phyloP scores from a whole-genome alignment of 2,113 vertebrate species.

The Arothron firmamentum region DNA sequence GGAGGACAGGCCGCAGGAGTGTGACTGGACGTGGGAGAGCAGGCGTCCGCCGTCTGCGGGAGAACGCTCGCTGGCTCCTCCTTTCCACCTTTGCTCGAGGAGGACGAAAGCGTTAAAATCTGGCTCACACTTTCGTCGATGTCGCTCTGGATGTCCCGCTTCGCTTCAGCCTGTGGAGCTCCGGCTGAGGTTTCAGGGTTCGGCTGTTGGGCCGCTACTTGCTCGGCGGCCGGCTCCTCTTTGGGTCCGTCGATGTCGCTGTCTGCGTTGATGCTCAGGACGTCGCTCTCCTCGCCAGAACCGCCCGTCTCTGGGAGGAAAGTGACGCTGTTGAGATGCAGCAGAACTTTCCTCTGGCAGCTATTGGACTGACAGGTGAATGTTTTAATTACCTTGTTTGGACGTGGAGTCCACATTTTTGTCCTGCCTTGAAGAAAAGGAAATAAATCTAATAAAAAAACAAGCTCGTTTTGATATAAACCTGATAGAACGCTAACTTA shows the following conservation, averaged over 20 bases:
- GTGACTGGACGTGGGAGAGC: conserved; percentile 10
- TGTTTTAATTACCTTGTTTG: conserved; percentile 79
- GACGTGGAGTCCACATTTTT: conserved; percentile 84
- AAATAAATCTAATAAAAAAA: neutral
- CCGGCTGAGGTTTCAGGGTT: conserved; percentile 50
- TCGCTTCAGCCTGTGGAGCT: conserved; percentile 60
- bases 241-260: conserved; percentile 93
- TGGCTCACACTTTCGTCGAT: conserved; percentile 95
- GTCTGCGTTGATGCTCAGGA: conserved; percentile 95
- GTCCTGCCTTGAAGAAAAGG: conserved; percentile 76
- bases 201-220: conserved; percentile 3
- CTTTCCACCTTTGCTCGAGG: conserved; percentile 50
- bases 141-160: conserved; percentile 89
- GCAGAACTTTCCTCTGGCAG: neutral
- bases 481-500: conserved; percentile 31
- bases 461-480: neutral
- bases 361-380: neutral
- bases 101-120: conserved; percentile 82
- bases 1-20: conserved; percentile 74
- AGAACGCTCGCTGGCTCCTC: conserved; percentile 43
- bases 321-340: neutral
- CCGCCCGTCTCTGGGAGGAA: conserved; percentile 72
- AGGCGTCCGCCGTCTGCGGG: conserved; percentile 15
- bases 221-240: conserved; percentile 70
- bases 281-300: conserved; percentile 90